These are phyloP conservation scores for Shargacucullia verbasci DNA, from an alignment of 2,888 invertebrate species.

Conservation along the genomic window DNA sequence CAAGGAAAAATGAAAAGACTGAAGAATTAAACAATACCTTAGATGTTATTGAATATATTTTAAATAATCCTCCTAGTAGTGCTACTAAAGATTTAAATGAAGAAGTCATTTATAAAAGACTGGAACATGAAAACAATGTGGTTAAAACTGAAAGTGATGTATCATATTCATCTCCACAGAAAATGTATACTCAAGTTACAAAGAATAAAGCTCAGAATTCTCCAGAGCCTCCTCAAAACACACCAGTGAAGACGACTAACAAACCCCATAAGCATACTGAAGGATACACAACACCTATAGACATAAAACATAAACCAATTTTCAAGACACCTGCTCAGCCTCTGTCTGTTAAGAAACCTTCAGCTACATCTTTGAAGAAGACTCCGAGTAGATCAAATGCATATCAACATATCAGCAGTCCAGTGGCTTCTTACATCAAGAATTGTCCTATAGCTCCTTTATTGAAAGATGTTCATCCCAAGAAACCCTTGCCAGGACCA, in stretches of 20 bases:
- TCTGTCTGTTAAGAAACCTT: constrained; percentile 60
- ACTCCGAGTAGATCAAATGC: constrained; percentile 64
- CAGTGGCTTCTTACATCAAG: constrained; percentile 79
- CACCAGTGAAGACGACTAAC: constrained; percentile 57
- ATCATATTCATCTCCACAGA: constrained; percentile 22
- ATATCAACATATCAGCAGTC: constrained; percentile 77
- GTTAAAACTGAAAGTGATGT: constrained; percentile 15
- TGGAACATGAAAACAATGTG: constrained; percentile 6
- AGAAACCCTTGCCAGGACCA: constrained; percentile 67
- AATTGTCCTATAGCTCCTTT: constrained; percentile 73
- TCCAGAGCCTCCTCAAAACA: constrained; percentile 40
- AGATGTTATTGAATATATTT: constrained; percentile 73
- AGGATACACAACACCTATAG: constrained; percentile 44
- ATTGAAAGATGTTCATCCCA: constrained; percentile 73
- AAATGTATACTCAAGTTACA: constrained; percentile 13
- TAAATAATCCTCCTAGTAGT: constrained; percentile 65
- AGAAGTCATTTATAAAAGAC: constrained; percentile 8
- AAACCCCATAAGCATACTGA: constrained; percentile 36
- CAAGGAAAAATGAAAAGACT: constrained; percentile 48
- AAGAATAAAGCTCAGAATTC: constrained; percentile 15
- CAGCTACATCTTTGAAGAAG: constrained; percentile 61
- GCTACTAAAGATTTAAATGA: constrained; percentile 23
- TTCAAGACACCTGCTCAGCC: constrained; percentile 72
- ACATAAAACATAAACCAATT: constrained; percentile 48
- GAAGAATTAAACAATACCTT: constrained; percentile 71